Base-by-base conservation (phyloP, 2,888 invertebrate species). In the Calameuta pallipes region DNA sequence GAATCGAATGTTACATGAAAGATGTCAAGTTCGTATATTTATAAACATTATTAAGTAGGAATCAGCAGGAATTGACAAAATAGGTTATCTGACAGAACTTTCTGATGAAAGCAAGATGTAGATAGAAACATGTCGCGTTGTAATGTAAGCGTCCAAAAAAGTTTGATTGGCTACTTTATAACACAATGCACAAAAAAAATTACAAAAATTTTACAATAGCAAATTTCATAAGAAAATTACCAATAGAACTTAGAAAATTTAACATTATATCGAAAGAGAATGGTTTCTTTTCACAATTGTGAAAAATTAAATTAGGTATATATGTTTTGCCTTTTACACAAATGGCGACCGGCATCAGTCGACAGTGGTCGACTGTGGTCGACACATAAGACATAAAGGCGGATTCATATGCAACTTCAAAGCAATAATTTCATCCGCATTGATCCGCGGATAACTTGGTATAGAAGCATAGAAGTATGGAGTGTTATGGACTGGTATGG, bases 21-120 rank as follows among this genome's bases (percentile, higher is more conserved):
- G 83, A 87, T 86, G 89, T 89, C 89, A 89, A 85, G 85, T 88
- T 83, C 79, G 82, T 82, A 75, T 89, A 88, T 89, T 89, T 88
- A 89, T 89, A 87, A 89, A 89, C 89, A 89, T 89, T 83, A 85
- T 85, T 79, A 75, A 37, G 15, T 80, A 77, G 76, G 76, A 77
- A 77, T 81, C 30, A 37, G 15, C 79, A 77, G 76, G 76, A 77
- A 77, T 81, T 33, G 74, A 80, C 71, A 77, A 85, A 82, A 82
- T 84, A 87, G 88, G 88, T 88, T 88, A 88, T 56, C 56, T 56
- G 56, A 56, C 56, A 56, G 56, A 56, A 56, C 23, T 56, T 56
- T 56, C 23, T 23, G 56, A 56, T 56, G 15, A 56, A 23, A 56
- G 23, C 56, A 56, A 56, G 56, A 56, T 56, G 56, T 56, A 56